Conservation (phyloP, 2,888 invertebrate species). For the Campoletis raptor region DNA sequence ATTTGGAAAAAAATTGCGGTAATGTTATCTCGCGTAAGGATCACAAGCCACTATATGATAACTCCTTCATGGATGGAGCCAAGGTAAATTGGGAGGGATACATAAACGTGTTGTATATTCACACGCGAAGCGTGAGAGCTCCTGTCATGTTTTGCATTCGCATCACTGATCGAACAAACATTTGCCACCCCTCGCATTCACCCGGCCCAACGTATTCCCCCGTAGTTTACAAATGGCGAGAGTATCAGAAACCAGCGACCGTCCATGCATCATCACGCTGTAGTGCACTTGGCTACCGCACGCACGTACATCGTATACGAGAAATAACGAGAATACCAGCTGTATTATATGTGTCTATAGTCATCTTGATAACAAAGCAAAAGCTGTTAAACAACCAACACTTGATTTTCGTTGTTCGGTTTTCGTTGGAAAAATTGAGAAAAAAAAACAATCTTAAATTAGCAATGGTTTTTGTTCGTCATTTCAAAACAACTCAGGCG, state of each 20-base stretch:
- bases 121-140: constrained; percentile 37
- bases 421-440: not conserved
- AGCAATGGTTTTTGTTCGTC: not conserved
- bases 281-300: constrained; percentile 25
- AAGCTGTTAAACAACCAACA: not conserved
- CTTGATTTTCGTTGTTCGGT: not conserved
- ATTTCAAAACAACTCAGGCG: not conserved
- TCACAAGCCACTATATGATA: not conserved
- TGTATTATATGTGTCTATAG: not conserved
- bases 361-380: not conserved
- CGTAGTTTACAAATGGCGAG: constrained; percentile 42
- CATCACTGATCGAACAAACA: constrained; percentile 59
- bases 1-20: not conserved
- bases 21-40: not conserved
- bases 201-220: not conserved
- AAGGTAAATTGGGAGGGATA: not conserved
- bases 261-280: constrained; percentile 52
- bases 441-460: not conserved
- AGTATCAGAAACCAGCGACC: constrained; percentile 41
- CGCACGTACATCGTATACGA: constrained; percentile 1
- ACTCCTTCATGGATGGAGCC: not conserved
- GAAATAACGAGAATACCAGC: constrained; percentile 21
- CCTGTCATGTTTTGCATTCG: constrained; percentile 55
- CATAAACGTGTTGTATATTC: constrained; percentile 33
- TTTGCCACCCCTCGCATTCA: constrained; percentile 27